Evolutionary conservation across 1,140 invertebrate genomes (phyloP).

Genomic region (Ceratoteleas bidentatus): DNA sequence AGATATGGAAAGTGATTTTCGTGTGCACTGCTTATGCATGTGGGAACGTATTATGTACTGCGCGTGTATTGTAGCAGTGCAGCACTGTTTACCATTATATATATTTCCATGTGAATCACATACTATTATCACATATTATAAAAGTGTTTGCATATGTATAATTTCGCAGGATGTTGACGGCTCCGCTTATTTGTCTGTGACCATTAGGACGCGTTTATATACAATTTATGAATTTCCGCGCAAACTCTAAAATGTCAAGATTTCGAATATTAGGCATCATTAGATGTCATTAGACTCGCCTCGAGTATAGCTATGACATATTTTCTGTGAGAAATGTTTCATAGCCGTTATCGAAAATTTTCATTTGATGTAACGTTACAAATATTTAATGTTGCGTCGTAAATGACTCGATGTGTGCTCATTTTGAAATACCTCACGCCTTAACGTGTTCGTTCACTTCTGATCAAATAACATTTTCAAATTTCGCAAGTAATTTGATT

Average conservation of each 20-base stretch:
- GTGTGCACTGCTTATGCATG: conserved; percentile 9
- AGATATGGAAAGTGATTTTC: conserved; percentile 59
- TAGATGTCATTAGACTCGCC: not conserved
- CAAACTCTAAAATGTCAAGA: conserved; percentile 11
- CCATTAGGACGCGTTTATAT: not conserved
- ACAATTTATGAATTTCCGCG: conserved; percentile 10
- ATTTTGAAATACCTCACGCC: not conserved
- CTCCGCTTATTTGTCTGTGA: not conserved
- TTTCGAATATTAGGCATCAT: conserved; percentile 2
- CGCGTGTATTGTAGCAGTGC: conserved; percentile 13
- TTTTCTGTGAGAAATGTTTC: not conserved
- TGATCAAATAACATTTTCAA: conserved; percentile 1
- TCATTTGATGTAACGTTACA: too few relatives aligned
- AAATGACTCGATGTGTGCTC: not conserved
- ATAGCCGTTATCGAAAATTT: too few relatives aligned
- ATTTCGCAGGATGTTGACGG: conserved; percentile 11
- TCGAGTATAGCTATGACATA: conserved; percentile 4
- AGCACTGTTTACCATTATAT: conserved; percentile 32
- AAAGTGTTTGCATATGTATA: conserved; percentile 35
- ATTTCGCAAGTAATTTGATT: conserved; percentile 25
- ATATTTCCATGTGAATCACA: conserved; percentile 46
- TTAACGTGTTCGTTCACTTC: not conserved
- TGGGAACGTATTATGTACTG: conserved; percentile 36
- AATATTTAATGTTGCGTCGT: too few relatives aligned
- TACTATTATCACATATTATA: conserved; percentile 57